Base-by-base conservation (phyloP, 2,888 invertebrate genomes). In the Alloplasta piceator region DNA sequence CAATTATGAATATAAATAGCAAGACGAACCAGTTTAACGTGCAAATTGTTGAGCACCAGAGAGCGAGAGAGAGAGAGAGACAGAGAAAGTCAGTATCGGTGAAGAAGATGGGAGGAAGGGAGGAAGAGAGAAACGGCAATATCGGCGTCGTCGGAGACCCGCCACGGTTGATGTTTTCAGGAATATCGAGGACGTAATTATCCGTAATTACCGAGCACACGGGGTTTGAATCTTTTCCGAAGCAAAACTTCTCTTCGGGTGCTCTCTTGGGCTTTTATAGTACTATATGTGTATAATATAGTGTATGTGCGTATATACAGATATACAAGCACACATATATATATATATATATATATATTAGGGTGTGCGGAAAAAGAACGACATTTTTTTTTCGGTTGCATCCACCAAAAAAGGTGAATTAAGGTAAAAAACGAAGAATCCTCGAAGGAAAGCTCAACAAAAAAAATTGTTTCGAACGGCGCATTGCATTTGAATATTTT, bases 161-260 rank as follows among this genome's bases (percentile, higher is more conserved):
- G 80, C 74, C 75, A 84, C 80, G 84, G 85, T 82, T 87, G 84
- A 84, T 86, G 86, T 81, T 90, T 91, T 91, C 89, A 90, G 87
- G 89, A 91, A 90, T 91, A 91, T 91, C 91, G 90, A 91, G 90
- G 89, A 91, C 90, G 90, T 91, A 91, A 91, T 91, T 90, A 91
- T 90, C 88, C 88, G 85, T 91, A 91, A 91, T 91, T 91, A 90
- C 91, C 86, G 88, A 89, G 89, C 87, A 86, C 88, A 85, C 88
- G 86, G 87, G 86, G 86, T 88, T 89, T 88, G 87, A 89, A 89
- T 89, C 66, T 68, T 67, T 26, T 89, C 87, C 86, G 89, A 89
- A 74, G 80, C 73, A 70, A 80, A 66, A 87, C 82, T 80, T 78
- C 73, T 77, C 61, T 61, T 73, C 55, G 67, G 61, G 43, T 14